Evolutionary conservation across 2,888 invertebrate genomes (phyloP), one percentile per base, ranked within the genome.

Genomic region (Frankliniella fusca): DNA sequence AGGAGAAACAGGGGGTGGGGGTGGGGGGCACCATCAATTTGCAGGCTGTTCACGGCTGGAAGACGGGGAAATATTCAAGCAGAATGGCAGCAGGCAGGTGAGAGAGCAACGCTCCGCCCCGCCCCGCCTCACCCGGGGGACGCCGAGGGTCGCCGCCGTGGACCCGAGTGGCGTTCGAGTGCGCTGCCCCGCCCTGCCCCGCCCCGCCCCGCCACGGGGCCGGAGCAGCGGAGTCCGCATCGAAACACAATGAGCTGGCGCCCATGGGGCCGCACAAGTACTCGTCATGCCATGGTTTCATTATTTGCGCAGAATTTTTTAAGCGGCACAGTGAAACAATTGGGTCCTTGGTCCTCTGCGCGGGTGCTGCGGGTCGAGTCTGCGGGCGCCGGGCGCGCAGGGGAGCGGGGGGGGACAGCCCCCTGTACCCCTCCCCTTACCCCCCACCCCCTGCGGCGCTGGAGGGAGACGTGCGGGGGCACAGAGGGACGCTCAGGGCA

Each of bases 31-130:
- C 70, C 70, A 76, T 76, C 70, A 76, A 76, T 76, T 76, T 76
- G 70, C 70, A 23, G 70, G 23, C 70, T 76, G 70, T 76, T 76
- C 70, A 76, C 70, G 61, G 38, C 38, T 38, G 38, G 38, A 54
- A 15, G 70, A 76, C 70, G 70, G 12, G 70, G 27, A 76, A 76
- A 76, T 76, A 76, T 76, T 76, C 70, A 76, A 76, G 70, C 12
- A 23, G 70, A 76, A 76, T 23, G 70, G 23, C 70, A 76, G 70
- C 70, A 27, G 27, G 70, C 70, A 27, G 70, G 70, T 76, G 70
- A 76, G 10, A 23, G 23, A 27, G 27, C 23, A 61, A 1, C 23
- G 7, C 12, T 15, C 54, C 5, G 54, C 54, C n/a, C n/a, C n/a
- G n/a, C n/a, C n/a, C n/a, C n/a, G n/a, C n/a, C n/a, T n/a, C n/a